Evolutionary conservation across 2,113 vertebrate species (phyloP).

Genomic region (Aramus guarauna): DNA sequence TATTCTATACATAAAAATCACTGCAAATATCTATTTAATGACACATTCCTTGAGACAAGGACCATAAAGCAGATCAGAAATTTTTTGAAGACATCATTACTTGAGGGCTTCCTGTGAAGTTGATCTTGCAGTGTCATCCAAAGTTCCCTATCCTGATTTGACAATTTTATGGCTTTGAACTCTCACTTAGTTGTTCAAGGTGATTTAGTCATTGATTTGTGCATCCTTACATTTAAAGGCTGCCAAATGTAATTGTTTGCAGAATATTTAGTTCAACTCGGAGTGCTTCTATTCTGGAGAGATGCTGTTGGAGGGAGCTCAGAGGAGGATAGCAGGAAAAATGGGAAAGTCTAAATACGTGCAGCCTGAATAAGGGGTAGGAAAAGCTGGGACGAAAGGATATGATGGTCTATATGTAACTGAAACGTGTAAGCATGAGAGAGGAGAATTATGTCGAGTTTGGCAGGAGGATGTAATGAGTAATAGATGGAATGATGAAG

Average conservation of each 20-base stretch:
- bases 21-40: background rate
- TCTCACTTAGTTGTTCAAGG: conserved; percentile 34
- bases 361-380: background rate
- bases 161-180: conserved; percentile 58
- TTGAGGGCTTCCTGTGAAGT: conserved; percentile 25
- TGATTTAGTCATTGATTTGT: conserved; percentile 44
- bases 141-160: conserved; percentile 27
- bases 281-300: background rate
- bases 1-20: background rate
- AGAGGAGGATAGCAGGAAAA: background rate
- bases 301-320: background rate
- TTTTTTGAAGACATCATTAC: background rate
- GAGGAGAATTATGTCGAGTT: conserved; percentile 27
- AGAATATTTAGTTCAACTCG: background rate
- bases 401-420: background rate
- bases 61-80: background rate
- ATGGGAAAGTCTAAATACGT: background rate
- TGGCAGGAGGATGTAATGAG: conserved; percentile 61
- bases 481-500: conserved; percentile 66
- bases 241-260: background rate
- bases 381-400: background rate
- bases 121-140: conserved; percentile 51
- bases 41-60: background rate
- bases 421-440: background rate
- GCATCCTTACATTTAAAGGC: background rate